Evolutionary conservation across 2,797 vertebrate species (phyloP), one percentile per base, ranked within the genome.

Genomic region (Parauchenoglanis ngamensis): DNA sequence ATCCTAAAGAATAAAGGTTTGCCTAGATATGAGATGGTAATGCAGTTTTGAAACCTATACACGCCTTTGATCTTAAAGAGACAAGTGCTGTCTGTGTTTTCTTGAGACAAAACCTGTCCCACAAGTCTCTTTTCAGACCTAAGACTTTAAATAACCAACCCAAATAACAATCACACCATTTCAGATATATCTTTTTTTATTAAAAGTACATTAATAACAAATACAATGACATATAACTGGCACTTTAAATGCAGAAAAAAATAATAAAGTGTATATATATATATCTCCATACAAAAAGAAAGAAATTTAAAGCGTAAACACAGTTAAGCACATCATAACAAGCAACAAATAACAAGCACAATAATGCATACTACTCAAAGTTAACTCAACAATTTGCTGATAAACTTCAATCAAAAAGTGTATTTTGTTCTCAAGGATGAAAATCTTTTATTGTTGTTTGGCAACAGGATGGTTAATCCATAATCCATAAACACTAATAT

Each of bases 121-220:
- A 35, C 1, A 1, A 40, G 19, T 57, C 54, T 82, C 19, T 59
- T 0, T 31, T 52, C 80, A 82, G n/a, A 31, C 52, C 25, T 21
- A 15, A 19, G 13, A 40, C 65, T 12, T 7, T 52, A 13, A 67
- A 21, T 21, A 10, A 83, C 2, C 1, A 75, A 44, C n/a, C 12
- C 46, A 12, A 76, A 70, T 23, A 63, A 17, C 54, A 79, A 81
- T n/a, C 2, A 28, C 23, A 44, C 23, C 6, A 76, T 83, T 19
- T 89, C 49, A 68, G 52, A 82, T 87, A 89, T 77, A 82, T 59
- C 25, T 88, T 81, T 88, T 81, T 92, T 91, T 90, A 91, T 89
- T 91, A 89, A 83, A 91, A 90, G 90, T 93, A 83, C 92, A 93
- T 93, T 89, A 92, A 91, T 89, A 92, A 93, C 92, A 93, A 93